phyloP scores from a whole-genome alignment of 2,797 vertebrate genomes.

The Chaetophractus vellerosus region DNA sequence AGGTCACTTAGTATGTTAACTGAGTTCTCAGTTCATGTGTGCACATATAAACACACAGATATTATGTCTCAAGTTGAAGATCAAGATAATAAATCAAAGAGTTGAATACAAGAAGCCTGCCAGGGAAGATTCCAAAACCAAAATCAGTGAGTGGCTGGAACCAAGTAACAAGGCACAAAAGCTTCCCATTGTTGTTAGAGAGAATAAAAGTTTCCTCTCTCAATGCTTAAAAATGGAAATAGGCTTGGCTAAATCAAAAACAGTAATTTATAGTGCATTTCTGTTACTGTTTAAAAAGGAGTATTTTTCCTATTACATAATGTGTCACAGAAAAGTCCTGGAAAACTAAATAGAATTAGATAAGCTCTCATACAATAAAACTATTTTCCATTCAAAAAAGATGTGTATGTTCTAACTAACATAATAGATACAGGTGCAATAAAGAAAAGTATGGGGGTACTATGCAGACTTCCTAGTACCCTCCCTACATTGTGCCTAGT shows the following conservation, averaged over 20 bases:
- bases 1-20: slow-evolving; percentile 66
- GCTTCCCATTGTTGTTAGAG: slow-evolving; percentile 79
- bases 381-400: slow-evolving; percentile 62
- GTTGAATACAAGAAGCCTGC: slow-evolving; percentile 71
- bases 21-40: slow-evolving; percentile 54
- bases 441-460: neutral
- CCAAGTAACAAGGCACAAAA: slow-evolving; percentile 87
- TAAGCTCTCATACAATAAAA: slow-evolving; percentile 70
- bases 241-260: slow-evolving; percentile 58
- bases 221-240: slow-evolving; percentile 62
- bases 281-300: slow-evolving; percentile 63
- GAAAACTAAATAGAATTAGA: slow-evolving; percentile 79
- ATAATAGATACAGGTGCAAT: neutral
- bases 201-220: slow-evolving; percentile 66
- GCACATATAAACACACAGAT: slow-evolving; percentile 9
- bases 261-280: slow-evolving; percentile 62
- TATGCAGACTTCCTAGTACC: slow-evolving; percentile 63
- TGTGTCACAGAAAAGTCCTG: slow-evolving; percentile 61
- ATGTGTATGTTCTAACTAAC: slow-evolving; percentile 53
- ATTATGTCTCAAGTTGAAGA: slow-evolving; percentile 25
- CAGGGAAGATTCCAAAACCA: slow-evolving; percentile 79
- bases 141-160: slow-evolving; percentile 61
- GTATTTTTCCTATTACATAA: slow-evolving; percentile 66
- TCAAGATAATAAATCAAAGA: slow-evolving; percentile 74
- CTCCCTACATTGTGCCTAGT: slow-evolving; percentile 47